Percentiles rank a stretch among this genome's conserved stretches.
phyloP scores from a whole-genome alignment of 2,797 vertebrate species.

The Sebastes itinus region DNA sequence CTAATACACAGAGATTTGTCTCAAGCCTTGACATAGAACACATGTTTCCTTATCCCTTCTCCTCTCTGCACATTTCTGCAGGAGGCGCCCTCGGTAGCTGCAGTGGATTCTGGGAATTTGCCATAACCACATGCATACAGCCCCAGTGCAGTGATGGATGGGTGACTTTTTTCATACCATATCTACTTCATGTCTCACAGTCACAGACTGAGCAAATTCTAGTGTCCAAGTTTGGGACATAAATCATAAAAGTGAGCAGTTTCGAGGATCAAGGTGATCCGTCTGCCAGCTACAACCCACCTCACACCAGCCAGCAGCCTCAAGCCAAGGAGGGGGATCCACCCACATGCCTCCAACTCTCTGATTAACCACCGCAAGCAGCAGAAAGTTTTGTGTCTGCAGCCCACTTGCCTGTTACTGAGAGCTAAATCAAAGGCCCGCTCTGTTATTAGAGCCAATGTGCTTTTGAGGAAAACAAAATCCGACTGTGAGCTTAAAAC shows the following conservation, averaged over 20 bases:
- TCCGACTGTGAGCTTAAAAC: slow-evolving; percentile 82
- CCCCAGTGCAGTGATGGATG: slow-evolving; percentile 18
- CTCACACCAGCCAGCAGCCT: slow-evolving; percentile 37
- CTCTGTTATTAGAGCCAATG: slow-evolving; percentile 83
- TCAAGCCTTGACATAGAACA: slow-evolving; percentile 42
- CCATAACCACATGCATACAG: slow-evolving; percentile 13
- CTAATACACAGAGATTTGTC: slow-evolving; percentile 38
- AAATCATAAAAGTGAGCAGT: slow-evolving; percentile 20
- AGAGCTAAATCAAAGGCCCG: slow-evolving; percentile 77
- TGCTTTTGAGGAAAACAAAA: slow-evolving; percentile 81
- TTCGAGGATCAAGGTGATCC: slow-evolving; percentile 22
- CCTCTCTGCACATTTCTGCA: not conserved
- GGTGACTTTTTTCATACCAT: slow-evolving; percentile 22
- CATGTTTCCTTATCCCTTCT: slow-evolving; percentile 35
- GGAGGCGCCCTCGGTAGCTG: not conserved
- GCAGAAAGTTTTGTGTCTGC: slow-evolving; percentile 74
- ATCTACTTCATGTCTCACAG: slow-evolving; percentile 3
- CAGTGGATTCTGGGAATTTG: slow-evolving; percentile 29
- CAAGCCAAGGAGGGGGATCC: slow-evolving; percentile 46
- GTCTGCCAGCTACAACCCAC: slow-evolving; percentile 14
- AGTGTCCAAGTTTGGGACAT: not conserved
- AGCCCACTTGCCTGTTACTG: slow-evolving; percentile 64
- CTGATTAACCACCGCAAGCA: slow-evolving; percentile 78
- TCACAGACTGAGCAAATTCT: slow-evolving; percentile 29
- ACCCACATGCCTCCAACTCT: slow-evolving; percentile 67